Evolutionary conservation across 2,797 vertebrate species (phyloP).

Genomic region (Phaenicophaeus curvirostris): DNA sequence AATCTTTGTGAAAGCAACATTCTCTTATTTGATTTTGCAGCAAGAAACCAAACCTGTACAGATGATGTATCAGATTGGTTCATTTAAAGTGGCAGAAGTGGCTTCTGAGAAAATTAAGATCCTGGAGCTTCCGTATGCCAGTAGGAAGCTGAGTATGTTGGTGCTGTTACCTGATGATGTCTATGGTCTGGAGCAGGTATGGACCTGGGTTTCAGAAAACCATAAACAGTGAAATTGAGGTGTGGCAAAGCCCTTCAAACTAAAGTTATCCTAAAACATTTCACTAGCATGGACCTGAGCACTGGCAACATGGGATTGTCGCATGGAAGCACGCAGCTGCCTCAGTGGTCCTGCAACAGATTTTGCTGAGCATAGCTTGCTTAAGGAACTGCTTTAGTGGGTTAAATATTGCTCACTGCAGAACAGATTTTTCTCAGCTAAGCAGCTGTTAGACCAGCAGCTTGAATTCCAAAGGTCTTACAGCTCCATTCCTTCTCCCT

Average conservation of each 20-base stretch:
- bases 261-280: background rate
- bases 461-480: background rate
- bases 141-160: background rate
- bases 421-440: background rate
- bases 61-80: slow-evolving; percentile 29
- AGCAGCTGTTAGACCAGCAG: background rate
- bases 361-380: background rate
- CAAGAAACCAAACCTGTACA: slow-evolving; percentile 46
- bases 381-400: background rate
- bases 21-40: slow-evolving; percentile 29
- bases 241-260: background rate
- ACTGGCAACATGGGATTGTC: background rate
- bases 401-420: background rate
- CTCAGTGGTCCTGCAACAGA: background rate
- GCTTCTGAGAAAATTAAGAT: background rate
- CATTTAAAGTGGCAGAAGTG: slow-evolving; percentile 1
- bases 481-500: background rate
- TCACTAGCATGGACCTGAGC: background rate
- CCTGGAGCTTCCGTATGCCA: background rate
- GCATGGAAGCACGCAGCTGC: background rate
- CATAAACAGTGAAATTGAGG: background rate
- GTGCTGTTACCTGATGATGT: slow-evolving; percentile 21
- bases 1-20: background rate
- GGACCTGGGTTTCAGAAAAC: background rate
- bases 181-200: slow-evolving; percentile 43